These are phyloP conservation scores for Pipa parva DNA, from an alignment of 2,113 vertebrate genomes.

Conservation along the genomic window DNA sequence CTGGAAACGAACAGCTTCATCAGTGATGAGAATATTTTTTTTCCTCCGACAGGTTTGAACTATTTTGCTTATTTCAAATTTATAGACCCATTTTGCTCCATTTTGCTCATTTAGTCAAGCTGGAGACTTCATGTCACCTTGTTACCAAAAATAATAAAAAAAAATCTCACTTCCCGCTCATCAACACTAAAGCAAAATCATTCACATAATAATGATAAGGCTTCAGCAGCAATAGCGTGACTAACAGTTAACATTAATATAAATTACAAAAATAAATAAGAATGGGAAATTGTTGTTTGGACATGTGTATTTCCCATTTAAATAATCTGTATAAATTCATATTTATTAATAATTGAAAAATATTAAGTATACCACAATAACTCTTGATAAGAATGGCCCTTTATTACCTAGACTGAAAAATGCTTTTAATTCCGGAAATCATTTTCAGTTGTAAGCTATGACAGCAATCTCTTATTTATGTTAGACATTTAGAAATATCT, in stretches of 20 bases:
- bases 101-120: no score
- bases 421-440: constrained; percentile 44
- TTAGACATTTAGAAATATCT: constrained; percentile 43
- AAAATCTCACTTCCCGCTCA: no score
- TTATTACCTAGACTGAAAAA: constrained; percentile 49
- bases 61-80: accelerated
- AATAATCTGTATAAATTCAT: not conserved
- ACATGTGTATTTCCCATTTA: not conserved
- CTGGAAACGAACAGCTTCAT: not conserved
- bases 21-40: not conserved
- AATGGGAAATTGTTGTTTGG: not conserved
- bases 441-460: constrained; percentile 25
- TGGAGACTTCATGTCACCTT: not conserved
- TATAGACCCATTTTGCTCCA: constrained; percentile 21
- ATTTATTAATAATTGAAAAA: not conserved
- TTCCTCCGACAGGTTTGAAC: not conserved
- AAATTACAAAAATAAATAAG: constrained; percentile 28
- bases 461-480: constrained; percentile 37
- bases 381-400: constrained; percentile 34
- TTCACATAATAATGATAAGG: not conserved
- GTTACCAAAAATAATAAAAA: not conserved
- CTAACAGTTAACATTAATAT: not conserved
- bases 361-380: constrained; percentile 21
- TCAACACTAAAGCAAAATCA: not conserved
- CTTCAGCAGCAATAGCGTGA: not conserved